Conservation (phyloP, 2,888 invertebrate genomes). For the Omphaloscelis lunosa region DNA sequence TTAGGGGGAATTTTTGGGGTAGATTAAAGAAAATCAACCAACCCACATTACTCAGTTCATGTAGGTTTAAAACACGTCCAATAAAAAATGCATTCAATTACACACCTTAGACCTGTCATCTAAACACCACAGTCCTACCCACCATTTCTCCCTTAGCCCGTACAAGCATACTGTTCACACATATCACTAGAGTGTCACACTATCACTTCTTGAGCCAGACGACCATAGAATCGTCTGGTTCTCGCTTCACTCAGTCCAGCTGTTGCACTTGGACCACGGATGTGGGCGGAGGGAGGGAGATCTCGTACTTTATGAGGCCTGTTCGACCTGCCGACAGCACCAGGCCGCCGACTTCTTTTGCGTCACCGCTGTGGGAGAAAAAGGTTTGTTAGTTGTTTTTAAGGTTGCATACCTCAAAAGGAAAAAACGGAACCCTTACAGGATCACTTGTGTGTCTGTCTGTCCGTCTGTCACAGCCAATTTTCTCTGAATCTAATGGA, state of each 20-base stretch:
- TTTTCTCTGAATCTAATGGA: too few species aligned
- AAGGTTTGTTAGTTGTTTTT: background rate
- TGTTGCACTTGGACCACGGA: slow-evolving; percentile 88
- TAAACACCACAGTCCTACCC: too few species aligned
- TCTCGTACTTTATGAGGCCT: slow-evolving; percentile 91
- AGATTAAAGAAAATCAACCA: background rate
- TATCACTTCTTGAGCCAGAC: slow-evolving; percentile 68
- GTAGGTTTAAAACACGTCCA: background rate
- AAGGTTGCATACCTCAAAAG: too few species aligned
- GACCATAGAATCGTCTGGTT: slow-evolving; percentile 66
- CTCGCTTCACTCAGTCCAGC: slow-evolving; percentile 83
- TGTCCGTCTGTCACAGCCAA: too few species aligned
- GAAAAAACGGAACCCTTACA: too few species aligned
- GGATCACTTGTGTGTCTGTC: too few species aligned
- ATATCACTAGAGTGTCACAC: slow-evolving; percentile 48
- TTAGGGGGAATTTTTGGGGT: background rate
- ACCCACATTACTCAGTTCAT: background rate
- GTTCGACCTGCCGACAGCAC: slow-evolving; percentile 85
- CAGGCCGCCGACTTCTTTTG: slow-evolving; percentile 84
- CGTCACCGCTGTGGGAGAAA: slow-evolving; percentile 78
- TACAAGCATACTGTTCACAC: slow-evolving; percentile 53
- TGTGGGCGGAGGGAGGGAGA: slow-evolving; percentile 88
- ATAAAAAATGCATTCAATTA: slow-evolving; percentile 13
- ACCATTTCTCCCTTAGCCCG: background rate
- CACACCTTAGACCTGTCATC: background rate